A percentile compares a stretch with the other conserved stretches of the same genome.
phyloP scores from a whole-genome alignment of 35 echinoderm and acorn worm species.

The Apostichopus californicus region DNA sequence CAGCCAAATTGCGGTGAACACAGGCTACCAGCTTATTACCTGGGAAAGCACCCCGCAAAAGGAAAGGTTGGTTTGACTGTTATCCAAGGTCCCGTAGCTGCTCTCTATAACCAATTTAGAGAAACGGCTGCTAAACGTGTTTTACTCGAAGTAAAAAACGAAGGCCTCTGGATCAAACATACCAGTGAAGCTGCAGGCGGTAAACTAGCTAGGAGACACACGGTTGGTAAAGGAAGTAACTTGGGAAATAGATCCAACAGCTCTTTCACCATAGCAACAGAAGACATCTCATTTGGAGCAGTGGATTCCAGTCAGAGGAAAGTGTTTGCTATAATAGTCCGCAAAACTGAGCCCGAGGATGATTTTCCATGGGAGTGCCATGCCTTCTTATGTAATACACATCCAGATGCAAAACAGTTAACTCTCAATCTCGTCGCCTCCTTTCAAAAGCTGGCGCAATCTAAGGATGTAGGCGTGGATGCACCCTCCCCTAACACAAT shows the following conservation, averaged over 20 bases:
- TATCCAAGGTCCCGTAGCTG: conserved; percentile 32
- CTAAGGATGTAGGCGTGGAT: conserved; percentile 21
- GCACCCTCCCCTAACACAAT: conserved; percentile 54
- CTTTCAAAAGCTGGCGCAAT: conserved; percentile 63
- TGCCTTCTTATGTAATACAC: conserved; percentile 81
- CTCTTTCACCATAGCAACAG: conserved; percentile 32
- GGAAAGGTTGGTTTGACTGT: conserved; percentile 46
- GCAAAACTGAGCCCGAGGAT: conserved; percentile 14
- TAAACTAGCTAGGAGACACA: not conserved
- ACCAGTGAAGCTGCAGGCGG: not conserved
- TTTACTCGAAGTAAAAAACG: conserved; percentile 41
- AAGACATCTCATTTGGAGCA: conserved; percentile 81
- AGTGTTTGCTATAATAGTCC: conserved; percentile 70
- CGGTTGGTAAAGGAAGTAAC: not conserved
- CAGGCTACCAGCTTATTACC: conserved; percentile 18
- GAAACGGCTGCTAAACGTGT: conserved; percentile 26
- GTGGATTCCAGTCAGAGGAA: conserved; percentile 65
- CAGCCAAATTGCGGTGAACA: conserved; percentile 33
- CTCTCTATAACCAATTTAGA: conserved; percentile 43
- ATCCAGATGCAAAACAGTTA: conserved; percentile 71
- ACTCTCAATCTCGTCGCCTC: conserved; percentile 76
- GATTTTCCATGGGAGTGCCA: conserved; percentile 77
- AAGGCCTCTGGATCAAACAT: conserved; percentile 42
- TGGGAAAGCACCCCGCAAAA: conserved; percentile 50
- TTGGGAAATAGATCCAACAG: not conserved